Evolutionary conservation across 2,888 invertebrate species (phyloP).

Genomic region (Trachelus tabidus): DNA sequence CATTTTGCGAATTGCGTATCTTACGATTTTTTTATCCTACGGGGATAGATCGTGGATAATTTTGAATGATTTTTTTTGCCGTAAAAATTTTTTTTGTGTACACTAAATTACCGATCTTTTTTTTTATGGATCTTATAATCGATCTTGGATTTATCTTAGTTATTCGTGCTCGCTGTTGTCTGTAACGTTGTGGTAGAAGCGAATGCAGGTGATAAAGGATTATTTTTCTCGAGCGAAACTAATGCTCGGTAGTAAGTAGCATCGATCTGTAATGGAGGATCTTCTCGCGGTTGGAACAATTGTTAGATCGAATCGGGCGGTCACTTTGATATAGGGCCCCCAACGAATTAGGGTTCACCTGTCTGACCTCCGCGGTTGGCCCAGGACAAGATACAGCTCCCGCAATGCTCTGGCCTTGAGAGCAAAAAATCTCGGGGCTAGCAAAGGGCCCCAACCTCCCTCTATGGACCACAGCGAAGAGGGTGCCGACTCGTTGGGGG

Average conservation of each 20-base stretch:
- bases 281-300: not conserved
- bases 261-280: not conserved
- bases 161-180: not conserved
- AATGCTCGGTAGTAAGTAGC: not conserved
- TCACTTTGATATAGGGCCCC: constrained; percentile 44
- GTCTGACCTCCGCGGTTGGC: constrained; percentile 37
- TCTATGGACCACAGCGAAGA: constrained; percentile 21
- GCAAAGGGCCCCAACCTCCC: constrained; percentile 15
- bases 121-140: no score
- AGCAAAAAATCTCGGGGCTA: constrained; percentile 23
- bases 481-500: constrained; percentile 24
- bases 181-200: not conserved
- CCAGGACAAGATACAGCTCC: constrained; percentile 20
- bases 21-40: not conserved
- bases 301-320: not conserved
- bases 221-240: not conserved
- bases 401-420: constrained; percentile 22
- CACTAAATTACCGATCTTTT: not conserved
- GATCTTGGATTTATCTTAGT: not conserved
- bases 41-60: not conserved
- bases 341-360: constrained; percentile 49
- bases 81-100: not conserved
- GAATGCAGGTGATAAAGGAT: not conserved
- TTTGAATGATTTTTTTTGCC: not conserved
- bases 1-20: not conserved